A percentile compares a stretch with the other conserved stretches of the same genome.
Conservation (phyloP, 2,797 vertebrate genomes). For the Micromesistius poutassou region DNA sequence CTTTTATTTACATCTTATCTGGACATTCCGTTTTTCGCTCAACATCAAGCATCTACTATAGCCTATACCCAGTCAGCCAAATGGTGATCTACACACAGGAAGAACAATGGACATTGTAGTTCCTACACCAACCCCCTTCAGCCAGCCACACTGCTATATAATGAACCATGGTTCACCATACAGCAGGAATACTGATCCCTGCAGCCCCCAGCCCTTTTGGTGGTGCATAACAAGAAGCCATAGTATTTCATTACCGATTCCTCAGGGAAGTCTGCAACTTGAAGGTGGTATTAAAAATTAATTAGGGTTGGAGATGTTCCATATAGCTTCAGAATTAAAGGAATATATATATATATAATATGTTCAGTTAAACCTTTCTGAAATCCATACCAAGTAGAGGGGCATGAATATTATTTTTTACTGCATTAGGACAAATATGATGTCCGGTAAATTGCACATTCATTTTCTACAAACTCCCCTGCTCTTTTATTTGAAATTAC, state of each 20-base stretch:
- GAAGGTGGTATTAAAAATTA: constrained; percentile 46
- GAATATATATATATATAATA: background rate
- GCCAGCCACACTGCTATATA: too few relatives aligned
- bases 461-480: background rate
- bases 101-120: too few relatives aligned
- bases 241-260: constrained; percentile 42
- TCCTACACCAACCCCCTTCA: background rate
- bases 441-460: background rate
- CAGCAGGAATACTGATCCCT: background rate
- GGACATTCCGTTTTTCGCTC: too few relatives aligned
- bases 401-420: background rate
- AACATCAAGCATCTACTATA: too few relatives aligned
- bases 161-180: too few relatives aligned
- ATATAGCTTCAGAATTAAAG: background rate
- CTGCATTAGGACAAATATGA: background rate
- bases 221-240: constrained; percentile 43
- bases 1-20: too few relatives aligned
- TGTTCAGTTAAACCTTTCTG: background rate
- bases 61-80: too few relatives aligned
- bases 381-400: background rate
- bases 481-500: background rate
- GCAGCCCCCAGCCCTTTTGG: constrained; percentile 50
- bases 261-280: constrained; percentile 29
- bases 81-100: too few relatives aligned
- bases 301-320: constrained; percentile 27